Conservation (phyloP, 2,888 invertebrate genomes). For the Andrena bucephala region DNA sequence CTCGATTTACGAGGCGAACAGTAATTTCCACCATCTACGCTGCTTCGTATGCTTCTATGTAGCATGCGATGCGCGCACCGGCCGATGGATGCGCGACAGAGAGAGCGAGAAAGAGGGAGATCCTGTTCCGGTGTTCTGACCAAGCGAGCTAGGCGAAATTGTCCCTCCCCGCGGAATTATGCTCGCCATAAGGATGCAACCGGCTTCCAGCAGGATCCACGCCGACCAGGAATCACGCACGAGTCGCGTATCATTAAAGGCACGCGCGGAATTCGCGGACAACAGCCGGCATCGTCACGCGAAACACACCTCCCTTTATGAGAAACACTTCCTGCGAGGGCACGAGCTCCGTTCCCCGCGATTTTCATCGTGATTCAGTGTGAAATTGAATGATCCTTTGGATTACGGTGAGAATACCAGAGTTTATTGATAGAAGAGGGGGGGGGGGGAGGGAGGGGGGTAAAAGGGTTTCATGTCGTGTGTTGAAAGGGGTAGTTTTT, state of each 20-base stretch:
- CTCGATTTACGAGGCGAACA: slow-evolving; percentile 71
- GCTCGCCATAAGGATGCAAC: slow-evolving; percentile 9
- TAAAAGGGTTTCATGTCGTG: too few species aligned
- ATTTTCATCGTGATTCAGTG: not conserved
- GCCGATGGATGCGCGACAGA: slow-evolving; percentile 18
- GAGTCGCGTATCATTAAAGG: slow-evolving; percentile 43
- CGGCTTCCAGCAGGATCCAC: not conserved
- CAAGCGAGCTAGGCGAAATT: slow-evolving; percentile 61
- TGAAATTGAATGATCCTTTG: not conserved
- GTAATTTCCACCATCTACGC: slow-evolving; percentile 66
- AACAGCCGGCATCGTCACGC: not conserved
- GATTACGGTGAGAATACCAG: too few species aligned
- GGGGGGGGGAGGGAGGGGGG: too few species aligned
- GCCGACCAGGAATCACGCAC: slow-evolving; percentile 42
- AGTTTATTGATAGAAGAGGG: too few species aligned
- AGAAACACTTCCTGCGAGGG: not conserved
- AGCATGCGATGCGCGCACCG: slow-evolving; percentile 17
- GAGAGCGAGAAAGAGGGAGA: not conserved
- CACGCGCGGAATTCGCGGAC: slow-evolving; percentile 48
- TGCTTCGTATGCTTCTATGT: slow-evolving; percentile 1
- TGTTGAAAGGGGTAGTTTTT: too few species aligned
- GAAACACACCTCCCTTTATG: not conserved
- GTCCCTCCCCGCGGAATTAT: slow-evolving; percentile 51
- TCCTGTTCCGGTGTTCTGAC: slow-evolving; percentile 54
- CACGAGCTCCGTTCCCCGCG: slow-evolving; percentile 4